Base-by-base conservation (phyloP, 37 sponge, comb jelly and placozoan species). In the Ianthella basta region DNA sequence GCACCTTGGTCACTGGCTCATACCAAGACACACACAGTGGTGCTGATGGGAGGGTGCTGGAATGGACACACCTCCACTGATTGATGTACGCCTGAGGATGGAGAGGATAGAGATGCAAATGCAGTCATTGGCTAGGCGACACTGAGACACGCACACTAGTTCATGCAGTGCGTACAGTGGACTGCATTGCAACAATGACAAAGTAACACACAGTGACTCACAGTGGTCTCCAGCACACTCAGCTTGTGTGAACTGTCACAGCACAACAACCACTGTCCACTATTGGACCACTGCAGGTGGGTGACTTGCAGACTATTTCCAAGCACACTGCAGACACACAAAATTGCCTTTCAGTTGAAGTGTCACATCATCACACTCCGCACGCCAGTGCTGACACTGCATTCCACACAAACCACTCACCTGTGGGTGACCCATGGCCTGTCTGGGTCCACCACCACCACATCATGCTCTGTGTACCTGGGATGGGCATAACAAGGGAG, bases 381-480 rank as follows among this genome's bases (percentile, higher is more conserved):
- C 3, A 3, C 3, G 50, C 50, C 3, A 44, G 50, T 44, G 8
- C 50, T 10, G 3, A 44, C 3, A 44, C 6, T 44, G 50, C 50
- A 44, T 44, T 3, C 50, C 50, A 44, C 8, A 8, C 50, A 44
- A 8, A 44, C 35, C 1, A 70, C 78, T 25, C n/a, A 41, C 78
- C 78, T 41, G 37, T 75, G 37, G 15, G 53, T 36, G 24, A 41
- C 53, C 78, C 78, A 75, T 19, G 78, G 78, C 40, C 78, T 39
- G 54, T 75, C 78, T 44, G 78, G 78, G 37, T 75, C 78, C 44
- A 75, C 38, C 18, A 75, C 38, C n/a, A 75, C 78, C 21, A 41
- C 54, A 14, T 44, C 53, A 36, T 75, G 40, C 4, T 50, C 54
- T 6, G 64, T 29, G 29, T 61, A n/a, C 4, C 64, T 61, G 64